Conservation (phyloP, 2,888 invertebrate species). For the Melangyna quadrimaculata region DNA sequence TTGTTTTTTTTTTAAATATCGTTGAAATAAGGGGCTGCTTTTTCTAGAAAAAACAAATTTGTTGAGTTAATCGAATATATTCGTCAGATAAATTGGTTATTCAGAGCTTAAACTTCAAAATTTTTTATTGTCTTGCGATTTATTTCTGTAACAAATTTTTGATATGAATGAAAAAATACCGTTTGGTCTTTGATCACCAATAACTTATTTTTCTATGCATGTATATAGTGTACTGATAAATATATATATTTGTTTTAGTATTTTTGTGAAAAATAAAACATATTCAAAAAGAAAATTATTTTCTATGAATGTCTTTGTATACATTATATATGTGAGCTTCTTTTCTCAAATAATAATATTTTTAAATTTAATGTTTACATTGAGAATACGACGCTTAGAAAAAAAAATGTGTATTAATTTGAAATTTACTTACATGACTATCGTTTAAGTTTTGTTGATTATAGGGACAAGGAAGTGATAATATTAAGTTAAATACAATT, state of each 20-base stretch:
- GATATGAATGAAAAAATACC: no score
- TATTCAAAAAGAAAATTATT: conserved; percentile 35
- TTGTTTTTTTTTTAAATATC: no score
- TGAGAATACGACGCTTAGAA: conserved; percentile 4
- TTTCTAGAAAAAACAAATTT: no score
- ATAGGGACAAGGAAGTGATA: conserved; percentile 47
- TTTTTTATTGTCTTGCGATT: no score
- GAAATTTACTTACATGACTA: conserved; percentile 66
- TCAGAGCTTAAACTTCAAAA: no score
- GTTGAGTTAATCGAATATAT: no score
- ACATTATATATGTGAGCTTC: neutral
- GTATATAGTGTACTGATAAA: conserved; percentile 46
- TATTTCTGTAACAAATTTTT: no score
- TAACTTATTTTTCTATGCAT: conserved; percentile 67
- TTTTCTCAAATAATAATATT: neutral
- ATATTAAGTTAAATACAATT: conserved; percentile 37
- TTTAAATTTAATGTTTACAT: neutral
- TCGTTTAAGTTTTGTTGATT: conserved; percentile 43
- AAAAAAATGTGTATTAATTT: conserved; percentile 39
- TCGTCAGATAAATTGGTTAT: no score
- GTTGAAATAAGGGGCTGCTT: no score
- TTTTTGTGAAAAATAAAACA: conserved; percentile 36
- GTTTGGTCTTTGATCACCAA: no score
- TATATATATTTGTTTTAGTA: conserved; percentile 39
- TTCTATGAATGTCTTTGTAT: conserved; percentile 33